A percentile compares a stretch with the other conserved stretches of the same genome.
These are phyloP conservation scores for Percopsis omiscomaycus DNA, from an alignment of 2,797 vertebrate genomes.

Conservation along the genomic window DNA sequence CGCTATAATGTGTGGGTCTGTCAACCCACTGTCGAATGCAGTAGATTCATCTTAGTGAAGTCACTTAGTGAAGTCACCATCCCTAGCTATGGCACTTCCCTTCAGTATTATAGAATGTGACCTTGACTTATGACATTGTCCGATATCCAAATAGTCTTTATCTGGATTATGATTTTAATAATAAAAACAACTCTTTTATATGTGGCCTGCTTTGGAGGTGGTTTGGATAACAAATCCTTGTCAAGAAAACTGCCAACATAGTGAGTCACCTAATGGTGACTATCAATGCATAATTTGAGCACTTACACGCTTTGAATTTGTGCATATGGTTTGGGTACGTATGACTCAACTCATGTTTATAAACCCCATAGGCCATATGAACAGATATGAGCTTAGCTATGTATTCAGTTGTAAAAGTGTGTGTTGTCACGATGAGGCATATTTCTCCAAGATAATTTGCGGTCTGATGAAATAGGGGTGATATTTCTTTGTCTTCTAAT, in stretches of 20 bases:
- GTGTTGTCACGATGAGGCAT: constrained; percentile 30
- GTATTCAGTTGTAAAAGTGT: constrained; percentile 16
- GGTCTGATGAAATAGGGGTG: constrained; percentile 8
- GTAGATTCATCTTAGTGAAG: constrained; percentile 7
- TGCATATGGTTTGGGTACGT: constrained; percentile 26
- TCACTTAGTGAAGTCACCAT: too few relatives aligned
- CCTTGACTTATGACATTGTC: too few relatives aligned
- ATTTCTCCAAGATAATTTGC: constrained; percentile 19
- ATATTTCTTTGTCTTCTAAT: constrained; percentile 9
- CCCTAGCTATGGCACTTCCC: not conserved
- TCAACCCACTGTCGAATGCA: constrained; percentile 9
- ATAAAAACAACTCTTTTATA: too few relatives aligned
- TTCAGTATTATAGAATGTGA: not conserved
- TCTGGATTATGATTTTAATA: not conserved
- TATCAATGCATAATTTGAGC: constrained; percentile 18
- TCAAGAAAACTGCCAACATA: constrained; percentile 23
- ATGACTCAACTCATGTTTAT: constrained; percentile 43
- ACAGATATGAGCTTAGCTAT: constrained; percentile 21
- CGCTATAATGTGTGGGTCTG: not conserved
- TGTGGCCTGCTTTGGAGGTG: constrained; percentile 11
- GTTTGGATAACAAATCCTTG: constrained; percentile 29
- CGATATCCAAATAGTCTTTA: not conserved
- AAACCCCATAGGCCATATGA: constrained; percentile 24
- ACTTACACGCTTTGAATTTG: constrained; percentile 13
- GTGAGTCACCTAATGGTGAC: constrained; percentile 40